Evolutionary conservation across 2,113 vertebrate genomes (phyloP).

Genomic region (Otis tarda): DNA sequence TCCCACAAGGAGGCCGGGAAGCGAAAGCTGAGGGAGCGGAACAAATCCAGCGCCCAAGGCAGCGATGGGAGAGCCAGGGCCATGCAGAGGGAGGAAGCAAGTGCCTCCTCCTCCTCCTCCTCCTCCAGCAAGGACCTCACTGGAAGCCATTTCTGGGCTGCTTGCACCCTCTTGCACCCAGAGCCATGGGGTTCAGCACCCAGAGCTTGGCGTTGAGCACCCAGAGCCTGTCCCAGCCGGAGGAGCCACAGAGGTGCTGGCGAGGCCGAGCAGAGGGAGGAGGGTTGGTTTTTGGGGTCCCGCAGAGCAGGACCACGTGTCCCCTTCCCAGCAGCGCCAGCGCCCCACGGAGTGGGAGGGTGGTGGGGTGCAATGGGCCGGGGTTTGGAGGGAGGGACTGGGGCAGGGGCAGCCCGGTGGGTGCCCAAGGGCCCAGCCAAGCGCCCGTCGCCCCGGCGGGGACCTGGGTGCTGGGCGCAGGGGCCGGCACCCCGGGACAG

Average conservation of each 20-base stretch:
- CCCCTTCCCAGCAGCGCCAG: not conserved
- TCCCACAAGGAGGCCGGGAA: not conserved
- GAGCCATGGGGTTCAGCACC: not conserved
- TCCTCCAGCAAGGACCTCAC: not conserved
- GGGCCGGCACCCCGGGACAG: not conserved
- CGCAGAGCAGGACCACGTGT: not conserved
- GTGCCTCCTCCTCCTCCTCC: not conserved
- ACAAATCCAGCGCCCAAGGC: not conserved
- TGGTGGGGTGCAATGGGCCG: not conserved
- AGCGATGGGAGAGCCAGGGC: not conserved
- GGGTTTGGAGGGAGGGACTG: not conserved
- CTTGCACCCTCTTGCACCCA: not conserved
- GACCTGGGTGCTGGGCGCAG: not conserved
- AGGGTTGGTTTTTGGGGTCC: not conserved
- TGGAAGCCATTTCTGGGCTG: not conserved
- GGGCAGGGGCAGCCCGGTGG: not conserved
- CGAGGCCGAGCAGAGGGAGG: not conserved
- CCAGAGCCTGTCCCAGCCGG: not conserved
- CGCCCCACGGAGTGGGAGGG: not conserved
- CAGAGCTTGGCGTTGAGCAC: not conserved
- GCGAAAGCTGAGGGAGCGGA: accelerated
- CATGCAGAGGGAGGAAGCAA: not conserved
- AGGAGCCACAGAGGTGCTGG: not conserved
- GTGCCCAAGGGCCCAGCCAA: not conserved
- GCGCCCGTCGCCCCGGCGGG: not conserved